Base-by-base conservation (phyloP, 2,888 invertebrate genomes). In the Tachina lurida region DNA sequence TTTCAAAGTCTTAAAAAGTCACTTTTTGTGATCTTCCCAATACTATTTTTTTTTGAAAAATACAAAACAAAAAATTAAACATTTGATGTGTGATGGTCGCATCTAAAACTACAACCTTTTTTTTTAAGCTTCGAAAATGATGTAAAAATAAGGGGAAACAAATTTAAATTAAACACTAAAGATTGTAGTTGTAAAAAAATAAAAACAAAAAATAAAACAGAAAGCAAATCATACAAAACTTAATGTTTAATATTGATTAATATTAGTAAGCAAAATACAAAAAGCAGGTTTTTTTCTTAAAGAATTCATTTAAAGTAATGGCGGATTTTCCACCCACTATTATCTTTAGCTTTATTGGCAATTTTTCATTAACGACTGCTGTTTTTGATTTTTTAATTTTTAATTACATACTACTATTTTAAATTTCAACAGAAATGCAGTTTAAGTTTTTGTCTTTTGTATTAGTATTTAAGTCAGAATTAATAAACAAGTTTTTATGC, bases 31-130 rank as follows among this genome's bases (percentile, higher is more conserved):
- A 65, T 70, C 77, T 78, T 84, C 77, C 83, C 79, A 52, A 75
- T 86, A 83, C 79, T 47, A 71, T 86, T 76, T 86, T 83, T 86
- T 86, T 83, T 86, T 83, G 74, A 83, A 86, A 86, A 83, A 77
- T 77, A 67, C 70, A 77, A 83, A 31, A 31, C 7, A 31, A 31
- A 31, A 86, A 62, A 22, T 39, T 39, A 75, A 65, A 70, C 60
- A 68, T 54, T 17, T 90, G 91, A 92, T 91, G 91, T 90, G 89
- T 91, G 31, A 31, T 90, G 91, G 91, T 91, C 89, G 90, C 91
- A 91, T 91, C 91, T 91, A 91, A 91, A 91, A 91, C 88, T 89
- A 91, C 87, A 90, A 91, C 91, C 91, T 91, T 79, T 78, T 79
- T 83, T 82, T 78, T 31, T 31, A 83, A 86, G 76, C 67, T 80